Evolutionary conservation across 2,888 invertebrate genomes (phyloP).

Genomic region (Eustalomyia histrio): DNA sequence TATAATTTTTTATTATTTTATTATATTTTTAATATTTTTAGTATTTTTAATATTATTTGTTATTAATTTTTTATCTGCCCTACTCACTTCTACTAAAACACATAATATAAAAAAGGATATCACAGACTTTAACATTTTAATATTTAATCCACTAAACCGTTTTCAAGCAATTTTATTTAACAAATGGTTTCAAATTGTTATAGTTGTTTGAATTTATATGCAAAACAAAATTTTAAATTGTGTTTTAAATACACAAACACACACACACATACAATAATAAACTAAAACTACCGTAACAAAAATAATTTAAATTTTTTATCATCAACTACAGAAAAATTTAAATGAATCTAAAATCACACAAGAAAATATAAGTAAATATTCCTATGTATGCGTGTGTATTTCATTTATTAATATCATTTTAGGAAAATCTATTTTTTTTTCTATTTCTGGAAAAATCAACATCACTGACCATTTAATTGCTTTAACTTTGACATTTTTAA

Average conservation of each 20-base stretch:
- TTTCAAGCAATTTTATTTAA: neutral
- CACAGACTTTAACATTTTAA: constrained; percentile 39
- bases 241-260: too few relatives aligned
- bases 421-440: constrained; percentile 10
- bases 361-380: neutral
- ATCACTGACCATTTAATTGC: constrained; percentile 49
- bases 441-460: neutral
- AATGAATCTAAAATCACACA: neutral
- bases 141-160: neutral
- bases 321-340: neutral
- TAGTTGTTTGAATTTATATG: constrained; percentile 52
- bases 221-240: neutral
- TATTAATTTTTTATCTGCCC: constrained; percentile 1
- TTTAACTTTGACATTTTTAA: constrained; percentile 51
- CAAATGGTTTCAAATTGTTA: constrained; percentile 28
- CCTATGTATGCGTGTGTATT: neutral
- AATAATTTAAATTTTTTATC: neutral
- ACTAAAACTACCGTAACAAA: neutral
- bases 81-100: constrained; percentile 59
- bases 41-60: neutral
- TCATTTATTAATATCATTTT: constrained; percentile 8
- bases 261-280: neutral
- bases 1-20: constrained; percentile 18
- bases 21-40: neutral
- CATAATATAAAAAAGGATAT: constrained; percentile 47